phyloP scores from a whole-genome alignment of 2,888 invertebrate species.

The Octodonta nipae region DNA sequence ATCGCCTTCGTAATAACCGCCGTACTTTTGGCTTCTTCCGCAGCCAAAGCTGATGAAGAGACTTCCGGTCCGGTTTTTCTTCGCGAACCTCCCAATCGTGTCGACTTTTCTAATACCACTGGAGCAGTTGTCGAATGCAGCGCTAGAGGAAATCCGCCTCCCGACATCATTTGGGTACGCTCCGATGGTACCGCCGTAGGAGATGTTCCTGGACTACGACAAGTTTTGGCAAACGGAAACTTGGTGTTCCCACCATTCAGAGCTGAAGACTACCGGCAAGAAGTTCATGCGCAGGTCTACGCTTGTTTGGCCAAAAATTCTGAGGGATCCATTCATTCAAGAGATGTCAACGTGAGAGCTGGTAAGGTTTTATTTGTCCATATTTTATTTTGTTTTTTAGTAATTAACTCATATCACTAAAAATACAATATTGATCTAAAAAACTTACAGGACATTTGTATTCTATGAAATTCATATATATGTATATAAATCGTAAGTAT shows the following conservation, averaged over 20 bases:
- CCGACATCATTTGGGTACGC: constrained; percentile 86
- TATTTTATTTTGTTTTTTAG: no score
- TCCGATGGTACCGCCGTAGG: constrained; percentile 83
- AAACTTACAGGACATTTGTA: no score
- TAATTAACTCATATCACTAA: no score
- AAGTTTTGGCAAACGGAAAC: constrained; percentile 70
- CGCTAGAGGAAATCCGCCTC: constrained; percentile 77
- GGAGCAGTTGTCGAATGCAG: constrained; percentile 87
- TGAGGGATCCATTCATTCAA: constrained; percentile 79
- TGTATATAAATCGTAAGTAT: no score
- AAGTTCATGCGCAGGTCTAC: constrained; percentile 88
- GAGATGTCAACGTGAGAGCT: constrained; percentile 87
- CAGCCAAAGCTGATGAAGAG: constrained; percentile 23
- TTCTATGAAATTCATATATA: no score
- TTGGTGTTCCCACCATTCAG: constrained; percentile 89
- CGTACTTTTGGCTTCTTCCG: constrained; percentile 10
- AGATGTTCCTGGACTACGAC: constrained; percentile 59
- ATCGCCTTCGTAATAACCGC: constrained; percentile 11
- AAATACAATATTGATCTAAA: no score
- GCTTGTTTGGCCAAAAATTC: constrained; percentile 81
- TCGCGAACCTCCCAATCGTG: constrained; percentile 79
- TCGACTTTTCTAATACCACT: constrained; percentile 88
- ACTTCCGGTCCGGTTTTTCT: constrained; percentile 72
- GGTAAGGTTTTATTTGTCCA: no score
- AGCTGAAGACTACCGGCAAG: constrained; percentile 83